phyloP scores from a whole-genome alignment of 2,888 invertebrate genomes.

The Eupithecia tripunctaria region DNA sequence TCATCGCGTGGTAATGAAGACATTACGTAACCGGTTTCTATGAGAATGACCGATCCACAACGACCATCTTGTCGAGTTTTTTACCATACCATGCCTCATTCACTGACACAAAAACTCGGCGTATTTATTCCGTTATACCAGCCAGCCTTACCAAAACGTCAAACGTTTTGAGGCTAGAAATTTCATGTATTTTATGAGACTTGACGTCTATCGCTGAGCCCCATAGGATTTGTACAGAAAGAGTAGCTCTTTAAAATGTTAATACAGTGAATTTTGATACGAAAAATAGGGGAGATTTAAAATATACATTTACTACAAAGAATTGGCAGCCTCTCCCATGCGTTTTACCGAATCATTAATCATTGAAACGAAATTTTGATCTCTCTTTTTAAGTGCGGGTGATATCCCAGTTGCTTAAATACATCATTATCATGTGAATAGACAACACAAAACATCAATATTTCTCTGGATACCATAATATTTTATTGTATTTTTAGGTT shows the following conservation, averaged over 20 bases:
- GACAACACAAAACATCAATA: conserved; percentile 9
- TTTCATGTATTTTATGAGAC: conserved; percentile 14
- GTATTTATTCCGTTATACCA: neutral
- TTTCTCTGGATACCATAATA: neutral
- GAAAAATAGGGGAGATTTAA: conserved; percentile 61
- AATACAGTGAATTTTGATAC: conserved; percentile 61
- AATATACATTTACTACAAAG: conserved; percentile 68
- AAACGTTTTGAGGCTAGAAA: neutral
- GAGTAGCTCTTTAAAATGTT: conserved; percentile 55
- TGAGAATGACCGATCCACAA: conserved; percentile 55
- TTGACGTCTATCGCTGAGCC: conserved; percentile 39
- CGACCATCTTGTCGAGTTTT: conserved; percentile 40
- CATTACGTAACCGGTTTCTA: conserved; percentile 76
- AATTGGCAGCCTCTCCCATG: conserved; percentile 73
- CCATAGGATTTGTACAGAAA: conserved; percentile 64
- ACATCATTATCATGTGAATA: conserved; percentile 24
- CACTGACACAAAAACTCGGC: conserved; percentile 25
- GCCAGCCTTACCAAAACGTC: neutral
- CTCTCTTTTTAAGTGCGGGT: conserved; percentile 35
- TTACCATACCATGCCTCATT: conserved; percentile 33
- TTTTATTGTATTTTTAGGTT: neutral
- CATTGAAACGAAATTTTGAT: conserved; percentile 67
- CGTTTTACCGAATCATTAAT: conserved; percentile 76
- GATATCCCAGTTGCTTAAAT: conserved; percentile 35
- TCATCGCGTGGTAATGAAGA: conserved; percentile 75